phyloP scores from a whole-genome alignment of 2,113 vertebrate species.

The Pungitius pungitius region DNA sequence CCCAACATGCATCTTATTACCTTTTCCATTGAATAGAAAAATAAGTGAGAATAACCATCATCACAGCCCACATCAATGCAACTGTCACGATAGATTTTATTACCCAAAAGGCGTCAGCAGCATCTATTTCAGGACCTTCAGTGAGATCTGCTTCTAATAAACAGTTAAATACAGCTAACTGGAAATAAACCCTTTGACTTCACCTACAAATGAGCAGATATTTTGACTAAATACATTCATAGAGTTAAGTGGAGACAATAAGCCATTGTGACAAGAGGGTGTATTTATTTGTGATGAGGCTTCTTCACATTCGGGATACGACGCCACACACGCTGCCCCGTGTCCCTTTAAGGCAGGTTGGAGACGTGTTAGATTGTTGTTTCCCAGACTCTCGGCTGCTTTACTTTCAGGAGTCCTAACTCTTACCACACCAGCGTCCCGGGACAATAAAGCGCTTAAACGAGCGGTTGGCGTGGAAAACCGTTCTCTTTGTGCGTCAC shows the following conservation, averaged over 20 bases:
- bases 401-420: neutral
- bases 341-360: constrained; percentile 34
- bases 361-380: neutral
- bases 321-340: too few species aligned
- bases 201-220: too few species aligned
- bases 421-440: neutral
- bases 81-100: too few species aligned
- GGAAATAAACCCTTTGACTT: too few species aligned
- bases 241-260: too few species aligned
- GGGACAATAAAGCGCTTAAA: neutral
- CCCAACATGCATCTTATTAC: neutral
- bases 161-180: neutral
- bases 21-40: neutral
- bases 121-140: too few species aligned
- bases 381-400: neutral
- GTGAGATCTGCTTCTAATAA: neutral
- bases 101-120: too few species aligned
- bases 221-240: too few species aligned
- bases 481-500: constrained; percentile 29
- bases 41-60: neutral
- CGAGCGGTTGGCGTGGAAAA: constrained; percentile 21
- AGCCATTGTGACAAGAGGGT: too few species aligned
- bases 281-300: too few species aligned
- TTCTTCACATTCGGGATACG: too few species aligned
- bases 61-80: neutral